Conservation (phyloP, 2,113 vertebrate species). For the Callorhinus ursinus region DNA sequence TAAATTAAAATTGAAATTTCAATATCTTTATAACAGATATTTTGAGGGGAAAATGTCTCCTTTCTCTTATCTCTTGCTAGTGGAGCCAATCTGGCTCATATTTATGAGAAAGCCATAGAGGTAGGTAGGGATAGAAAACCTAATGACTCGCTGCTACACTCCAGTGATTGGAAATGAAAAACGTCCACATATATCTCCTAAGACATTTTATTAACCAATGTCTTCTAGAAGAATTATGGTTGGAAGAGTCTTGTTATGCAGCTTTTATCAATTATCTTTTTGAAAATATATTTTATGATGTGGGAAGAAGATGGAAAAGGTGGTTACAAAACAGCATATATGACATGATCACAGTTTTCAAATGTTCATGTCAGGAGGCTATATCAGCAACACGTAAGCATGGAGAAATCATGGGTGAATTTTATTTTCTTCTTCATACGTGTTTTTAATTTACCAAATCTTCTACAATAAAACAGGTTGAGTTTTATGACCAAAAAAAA, state of each 20-base stretch:
- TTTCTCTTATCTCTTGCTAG: constrained; percentile 4
- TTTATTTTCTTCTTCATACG: constrained; percentile 16
- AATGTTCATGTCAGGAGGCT: not conserved
- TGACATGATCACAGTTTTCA: not conserved
- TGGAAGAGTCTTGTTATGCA: not conserved
- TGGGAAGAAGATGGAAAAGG: not conserved
- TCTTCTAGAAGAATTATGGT: constrained; percentile 43
- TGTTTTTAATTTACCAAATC: constrained; percentile 36
- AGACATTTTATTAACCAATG: constrained; percentile 38
- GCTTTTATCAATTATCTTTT: constrained; percentile 33
- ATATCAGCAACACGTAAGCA: not conserved
- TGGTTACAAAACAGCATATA: not conserved
- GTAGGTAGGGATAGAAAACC: not conserved
- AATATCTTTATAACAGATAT: not conserved
- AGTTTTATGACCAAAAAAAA: constrained; percentile 32
- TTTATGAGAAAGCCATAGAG: not conserved
- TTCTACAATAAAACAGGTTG: not conserved
- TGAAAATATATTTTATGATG: constrained; percentile 40
- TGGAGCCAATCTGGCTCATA: not conserved
- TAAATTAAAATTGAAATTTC: not conserved
- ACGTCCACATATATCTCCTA: not conserved
- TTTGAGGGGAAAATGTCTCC: not conserved
- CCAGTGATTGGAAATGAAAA: constrained; percentile 29
- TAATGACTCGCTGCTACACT: not conserved
- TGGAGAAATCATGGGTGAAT: constrained; percentile 3